phyloP scores from a whole-genome alignment of 2,888 invertebrate genomes.

The Aproaerema taeniolella region DNA sequence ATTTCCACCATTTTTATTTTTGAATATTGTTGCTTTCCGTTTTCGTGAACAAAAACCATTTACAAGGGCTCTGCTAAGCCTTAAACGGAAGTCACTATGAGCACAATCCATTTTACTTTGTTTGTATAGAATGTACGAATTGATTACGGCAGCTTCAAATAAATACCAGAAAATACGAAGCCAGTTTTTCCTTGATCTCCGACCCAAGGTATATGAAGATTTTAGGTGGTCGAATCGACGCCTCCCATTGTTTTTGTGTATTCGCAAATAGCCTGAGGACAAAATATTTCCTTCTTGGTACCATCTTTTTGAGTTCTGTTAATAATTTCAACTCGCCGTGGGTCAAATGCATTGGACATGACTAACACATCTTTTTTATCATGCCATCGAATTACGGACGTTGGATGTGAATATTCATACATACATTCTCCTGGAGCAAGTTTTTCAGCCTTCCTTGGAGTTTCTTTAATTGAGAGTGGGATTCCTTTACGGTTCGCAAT shows the following conservation, averaged over 20 bases:
- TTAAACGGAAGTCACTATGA: too few relatives aligned
- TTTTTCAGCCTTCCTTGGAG: too few relatives aligned
- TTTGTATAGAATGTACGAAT: constrained; percentile 15
- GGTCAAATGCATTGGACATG: constrained; percentile 16
- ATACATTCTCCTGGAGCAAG: neutral
- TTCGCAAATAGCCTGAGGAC: constrained; percentile 24
- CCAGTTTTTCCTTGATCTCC: constrained; percentile 28
- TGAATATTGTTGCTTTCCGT: constrained; percentile 1
- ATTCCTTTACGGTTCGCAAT: too few relatives aligned
- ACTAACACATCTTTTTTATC: constrained; percentile 18
- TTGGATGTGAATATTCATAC: neutral
- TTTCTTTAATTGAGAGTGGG: too few relatives aligned
- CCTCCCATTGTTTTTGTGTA: constrained; percentile 13
- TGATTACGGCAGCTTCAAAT: constrained; percentile 23
- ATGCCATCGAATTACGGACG: constrained; percentile 8
- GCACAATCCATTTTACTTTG: too few relatives aligned
- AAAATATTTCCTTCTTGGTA: constrained; percentile 24
- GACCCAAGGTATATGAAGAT: constrained; percentile 25
- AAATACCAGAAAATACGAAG: constrained; percentile 26
- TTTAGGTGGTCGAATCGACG: constrained; percentile 29
- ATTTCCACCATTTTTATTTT: constrained; percentile 2
- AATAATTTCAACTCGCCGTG: constrained; percentile 15
- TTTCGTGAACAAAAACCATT: neutral
- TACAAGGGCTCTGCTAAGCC: neutral
- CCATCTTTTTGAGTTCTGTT: constrained; percentile 27